Evolutionary conservation across 2,888 invertebrate species (phyloP), one percentile per base, ranked within the genome.

Genomic region (Ectemnius lituratus): DNA sequence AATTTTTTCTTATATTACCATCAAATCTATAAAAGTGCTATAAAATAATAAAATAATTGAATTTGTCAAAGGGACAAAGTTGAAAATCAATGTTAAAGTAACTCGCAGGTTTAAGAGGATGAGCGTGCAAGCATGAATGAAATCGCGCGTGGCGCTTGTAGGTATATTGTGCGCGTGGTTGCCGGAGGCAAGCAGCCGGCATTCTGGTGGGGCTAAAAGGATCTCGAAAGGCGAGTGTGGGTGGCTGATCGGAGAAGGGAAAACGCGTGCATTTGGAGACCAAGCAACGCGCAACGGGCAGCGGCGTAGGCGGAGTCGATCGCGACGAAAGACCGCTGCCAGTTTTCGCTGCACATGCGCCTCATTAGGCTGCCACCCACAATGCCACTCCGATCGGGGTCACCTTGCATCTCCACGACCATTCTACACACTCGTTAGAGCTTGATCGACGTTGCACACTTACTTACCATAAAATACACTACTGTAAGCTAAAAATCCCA

Each of bases 241-340:
- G 58, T 27, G 70, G 70, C 75, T 75, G 68, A 76, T 76, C 76
- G 49, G 45, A 67, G 47, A 76, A 75, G 79, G 64, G 79, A 75
- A 75, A 82, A 81, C 75, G 73, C 67, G 75, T 75, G 73, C 61
- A 75, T 62, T 67, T 20, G 52, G 52, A 52, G 52, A 52, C 4
- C 2, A 52, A 37, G n/a, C 52, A 52, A 13, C 52, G 16, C 52
- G 52, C n/a, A 14, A 52, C 52, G 58, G 60, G 47, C 59, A 64
- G 69, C 69, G 62, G 76, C 83, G 87, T 87, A 86, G 87, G 87
- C 87, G 87, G 87, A 86, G 87, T 84, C 86, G 87, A 83, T 87
- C 77, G 76, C 68, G 73, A 78, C 75, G 79, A 85, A 85, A 79
- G 79, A 80, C 75, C 67, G 78, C 76, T 70, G 75, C 74, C 37